These are phyloP conservation scores for Callopanchax toddi DNA, from an alignment of 2,113 vertebrate species.

Conservation along the genomic window DNA sequence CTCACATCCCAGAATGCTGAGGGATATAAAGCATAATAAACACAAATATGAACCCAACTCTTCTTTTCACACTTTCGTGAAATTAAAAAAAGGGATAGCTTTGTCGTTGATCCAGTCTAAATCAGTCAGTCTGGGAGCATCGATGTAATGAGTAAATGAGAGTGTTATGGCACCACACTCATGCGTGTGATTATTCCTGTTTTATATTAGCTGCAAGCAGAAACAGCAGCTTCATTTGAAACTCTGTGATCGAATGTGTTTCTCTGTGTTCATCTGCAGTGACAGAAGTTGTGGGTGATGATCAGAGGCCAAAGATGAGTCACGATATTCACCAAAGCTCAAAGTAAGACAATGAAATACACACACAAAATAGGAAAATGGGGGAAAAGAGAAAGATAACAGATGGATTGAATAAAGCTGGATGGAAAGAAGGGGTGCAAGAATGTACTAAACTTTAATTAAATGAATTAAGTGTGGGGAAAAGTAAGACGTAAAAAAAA, in stretches of 20 bases:
- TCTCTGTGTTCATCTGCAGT: constrained; percentile 11
- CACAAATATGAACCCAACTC: constrained; percentile 32
- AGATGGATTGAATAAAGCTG: too few species aligned
- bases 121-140: constrained; percentile 52
- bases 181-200: constrained; percentile 36
- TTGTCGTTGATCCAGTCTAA: constrained; percentile 52
- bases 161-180: constrained; percentile 22
- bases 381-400: too few species aligned
- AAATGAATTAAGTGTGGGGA: too few species aligned
- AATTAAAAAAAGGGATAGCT: constrained; percentile 33
- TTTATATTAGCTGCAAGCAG: constrained; percentile 40
- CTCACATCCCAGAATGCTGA: constrained; percentile 32
- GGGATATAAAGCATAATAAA: constrained; percentile 39
- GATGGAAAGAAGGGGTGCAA: background rate
- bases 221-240: constrained; percentile 16
- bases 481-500: background rate
- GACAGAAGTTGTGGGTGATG: background rate
- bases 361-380: background rate
- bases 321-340: background rate
- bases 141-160: constrained; percentile 63
- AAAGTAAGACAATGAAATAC: background rate
- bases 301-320: constrained; percentile 19
- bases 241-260: constrained; percentile 6
- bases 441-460: too few species aligned
- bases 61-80: too few species aligned